Base-by-base conservation (phyloP, 2,797 vertebrate species). In the Notolabrus celidotus region DNA sequence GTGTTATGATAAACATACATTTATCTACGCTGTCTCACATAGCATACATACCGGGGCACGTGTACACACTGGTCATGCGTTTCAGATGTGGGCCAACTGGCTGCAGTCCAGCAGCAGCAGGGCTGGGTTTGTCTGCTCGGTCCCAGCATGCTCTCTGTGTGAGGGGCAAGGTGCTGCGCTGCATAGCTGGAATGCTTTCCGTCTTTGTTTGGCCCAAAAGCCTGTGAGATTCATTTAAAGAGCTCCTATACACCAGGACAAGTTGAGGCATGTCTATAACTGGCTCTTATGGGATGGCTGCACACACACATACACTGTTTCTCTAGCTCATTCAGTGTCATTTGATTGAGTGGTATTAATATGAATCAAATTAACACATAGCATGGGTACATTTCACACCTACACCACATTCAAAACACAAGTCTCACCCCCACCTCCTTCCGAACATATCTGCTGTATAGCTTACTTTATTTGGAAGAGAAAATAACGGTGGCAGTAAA, bases 151-250 rank as follows among this genome's bases (percentile, higher is more conserved):
- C 86, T 86, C 16, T 1, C 65, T 50, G 60, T 83, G 70, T 11
- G 70, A 69, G 74, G 70, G 80, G 79, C 72, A 90, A 89, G 88
- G 89, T 91, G 85, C 89, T 87, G 73, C 53, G 19, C 68, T 50
- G 84, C 93, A 93, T 93, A 92, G 83, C 88, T 92, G 82, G 80
- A 91, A 94, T 94, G 88, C 79, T 81, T 93, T 76, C 71, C 41
- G 6, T 76, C 80, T 82, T 87, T 90, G 84, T 92, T 87, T 76
- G 76, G 72, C 29, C 66, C 52, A 60, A 75, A 77, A 75, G 74
- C 67, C 71, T 57, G 63, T 16, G 51, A 82, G 77, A 75, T 75
- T 82, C 25, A 57, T 80, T 83, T 86, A 65, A 82, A 80, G 77
- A 49, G 51, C 38, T 46, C 65, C 57, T 69, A 64, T 80, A 68